Percentiles rank a stretch among this genome's conserved stretches.
Conservation (phyloP, 2,797 vertebrate genomes). For the Sebastes paucispinis region DNA sequence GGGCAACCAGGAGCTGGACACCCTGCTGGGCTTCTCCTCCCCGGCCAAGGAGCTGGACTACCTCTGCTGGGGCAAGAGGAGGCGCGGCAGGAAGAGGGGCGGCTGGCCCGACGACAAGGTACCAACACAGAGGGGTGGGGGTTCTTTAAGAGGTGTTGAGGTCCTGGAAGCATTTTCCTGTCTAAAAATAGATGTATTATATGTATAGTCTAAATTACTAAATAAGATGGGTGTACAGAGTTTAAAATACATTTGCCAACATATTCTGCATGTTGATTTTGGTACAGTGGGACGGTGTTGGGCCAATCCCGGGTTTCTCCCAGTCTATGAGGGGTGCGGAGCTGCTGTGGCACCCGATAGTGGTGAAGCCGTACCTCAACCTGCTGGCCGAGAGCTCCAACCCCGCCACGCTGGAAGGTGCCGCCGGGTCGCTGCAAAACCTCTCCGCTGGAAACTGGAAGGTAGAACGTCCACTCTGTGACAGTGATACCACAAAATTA, state of each 20-base stretch:
- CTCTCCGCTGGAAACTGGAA: conserved; percentile 98
- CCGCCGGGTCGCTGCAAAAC: conserved; percentile 96
- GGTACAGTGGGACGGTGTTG: conserved; percentile 93
- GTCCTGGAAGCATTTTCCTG: no score
- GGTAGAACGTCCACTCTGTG: conserved; percentile 69
- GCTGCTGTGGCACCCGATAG: conserved; percentile 96
- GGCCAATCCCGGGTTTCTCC: conserved; percentile 92
- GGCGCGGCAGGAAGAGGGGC: conserved; percentile 90
- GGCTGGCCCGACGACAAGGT: conserved; percentile 92
- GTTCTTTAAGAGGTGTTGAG: background rate
- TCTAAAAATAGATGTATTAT: no score
- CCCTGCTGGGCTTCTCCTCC: conserved; percentile 91
- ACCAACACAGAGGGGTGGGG: background rate
- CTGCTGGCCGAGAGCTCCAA: conserved; percentile 98
- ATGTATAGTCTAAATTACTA: background rate
- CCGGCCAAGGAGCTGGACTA: conserved; percentile 93
- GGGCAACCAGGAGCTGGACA: conserved; percentile 91
- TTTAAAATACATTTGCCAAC: background rate
- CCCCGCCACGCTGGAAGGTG: conserved; percentile 95
- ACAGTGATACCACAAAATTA: no score
- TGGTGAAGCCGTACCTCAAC: conserved; percentile 97
- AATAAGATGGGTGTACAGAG: background rate
- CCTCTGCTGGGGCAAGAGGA: conserved; percentile 97
- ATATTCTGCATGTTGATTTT: background rate
- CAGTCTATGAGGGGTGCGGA: conserved; percentile 93